Conservation (phyloP, 2,888 invertebrate species). For the Euphydryas editha region DNA sequence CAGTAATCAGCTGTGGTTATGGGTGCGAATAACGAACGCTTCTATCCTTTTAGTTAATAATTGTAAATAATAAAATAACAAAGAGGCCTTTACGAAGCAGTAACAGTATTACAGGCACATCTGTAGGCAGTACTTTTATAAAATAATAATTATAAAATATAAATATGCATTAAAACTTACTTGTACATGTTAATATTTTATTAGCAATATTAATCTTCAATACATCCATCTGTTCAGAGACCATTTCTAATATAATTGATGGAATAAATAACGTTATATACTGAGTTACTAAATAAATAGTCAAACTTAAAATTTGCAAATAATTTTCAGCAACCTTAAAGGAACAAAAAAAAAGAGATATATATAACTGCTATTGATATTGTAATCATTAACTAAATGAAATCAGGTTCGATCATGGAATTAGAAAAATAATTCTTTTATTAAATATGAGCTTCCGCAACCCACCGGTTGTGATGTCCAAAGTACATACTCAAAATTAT, state of each 20-base stretch:
- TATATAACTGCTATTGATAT: neutral
- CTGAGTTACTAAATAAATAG: conserved; percentile 2
- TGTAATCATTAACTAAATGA: neutral
- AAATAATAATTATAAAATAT: neutral
- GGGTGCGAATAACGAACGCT: too few relatives aligned
- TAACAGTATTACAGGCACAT: too few relatives aligned
- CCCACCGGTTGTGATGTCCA: too few relatives aligned
- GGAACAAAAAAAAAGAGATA: neutral
- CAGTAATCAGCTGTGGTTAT: too few relatives aligned
- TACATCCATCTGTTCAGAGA: conserved; percentile 16
- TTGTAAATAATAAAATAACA: too few relatives aligned
- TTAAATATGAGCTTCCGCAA: too few relatives aligned
- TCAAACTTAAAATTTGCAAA: neutral
- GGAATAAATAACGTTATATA: conserved; percentile 26
- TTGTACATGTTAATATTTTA: conserved; percentile 15
- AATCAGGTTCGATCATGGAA: neutral
- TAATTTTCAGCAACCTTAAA: conserved; percentile 10
- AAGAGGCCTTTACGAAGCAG: too few relatives aligned
- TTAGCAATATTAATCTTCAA: conserved; percentile 28
- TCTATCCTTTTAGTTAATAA: too few relatives aligned
- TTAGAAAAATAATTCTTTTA: too few relatives aligned
- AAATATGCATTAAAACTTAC: conserved; percentile 14
- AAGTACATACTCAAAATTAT: too few relatives aligned
- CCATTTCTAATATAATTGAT: conserved; percentile 28
- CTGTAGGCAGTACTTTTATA: too few relatives aligned